These are phyloP conservation scores for Drosophila kohkoa DNA, from an alignment of 1,140 invertebrate species.

Conservation along the genomic window DNA sequence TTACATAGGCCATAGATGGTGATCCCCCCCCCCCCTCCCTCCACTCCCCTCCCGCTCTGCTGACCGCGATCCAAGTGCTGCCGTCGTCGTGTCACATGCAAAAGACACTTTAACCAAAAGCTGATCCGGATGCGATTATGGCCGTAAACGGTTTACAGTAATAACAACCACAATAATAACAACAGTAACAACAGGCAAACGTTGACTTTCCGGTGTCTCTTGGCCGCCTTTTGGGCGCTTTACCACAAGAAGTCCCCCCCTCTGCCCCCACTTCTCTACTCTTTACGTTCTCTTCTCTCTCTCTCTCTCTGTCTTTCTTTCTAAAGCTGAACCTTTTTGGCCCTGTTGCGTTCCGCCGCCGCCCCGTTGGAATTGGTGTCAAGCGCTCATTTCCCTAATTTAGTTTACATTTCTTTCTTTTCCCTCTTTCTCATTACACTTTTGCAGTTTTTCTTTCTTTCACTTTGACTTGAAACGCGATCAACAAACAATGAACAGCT, in stretches of 20 bases:
- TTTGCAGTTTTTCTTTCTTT: conserved; percentile 31
- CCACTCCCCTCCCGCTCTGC: neutral
- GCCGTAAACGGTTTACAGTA: conserved; percentile 70
- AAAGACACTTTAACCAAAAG: conserved; percentile 31
- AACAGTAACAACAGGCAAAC: neutral
- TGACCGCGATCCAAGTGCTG: conserved; percentile 5
- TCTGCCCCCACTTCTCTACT: neutral
- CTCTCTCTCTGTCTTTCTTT: too few species aligned
- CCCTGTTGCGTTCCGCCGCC: too few species aligned
- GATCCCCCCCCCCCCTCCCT: neutral
- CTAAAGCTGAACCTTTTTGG: neutral
- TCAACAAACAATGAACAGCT: conserved; percentile 2
- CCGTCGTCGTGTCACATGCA: conserved; percentile 22
- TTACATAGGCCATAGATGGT: conserved; percentile 31
- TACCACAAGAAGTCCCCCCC: neutral
- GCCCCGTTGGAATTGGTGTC: conserved; percentile 63
- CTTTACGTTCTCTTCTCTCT: neutral
- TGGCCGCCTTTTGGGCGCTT: conserved; percentile 37
- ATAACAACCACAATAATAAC: conserved; percentile 31
- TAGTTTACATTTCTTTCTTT: conserved; percentile 56
- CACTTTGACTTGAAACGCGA: conserved; percentile 1
- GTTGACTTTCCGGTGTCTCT: conserved; percentile 66
- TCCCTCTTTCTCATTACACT: conserved; percentile 22
- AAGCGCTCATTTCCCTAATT: conserved; percentile 82
- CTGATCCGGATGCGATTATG: conserved; percentile 78